These are phyloP conservation scores for Danionella dracula DNA, from an alignment of 2,797 vertebrate genomes.

Conservation along the genomic window DNA sequence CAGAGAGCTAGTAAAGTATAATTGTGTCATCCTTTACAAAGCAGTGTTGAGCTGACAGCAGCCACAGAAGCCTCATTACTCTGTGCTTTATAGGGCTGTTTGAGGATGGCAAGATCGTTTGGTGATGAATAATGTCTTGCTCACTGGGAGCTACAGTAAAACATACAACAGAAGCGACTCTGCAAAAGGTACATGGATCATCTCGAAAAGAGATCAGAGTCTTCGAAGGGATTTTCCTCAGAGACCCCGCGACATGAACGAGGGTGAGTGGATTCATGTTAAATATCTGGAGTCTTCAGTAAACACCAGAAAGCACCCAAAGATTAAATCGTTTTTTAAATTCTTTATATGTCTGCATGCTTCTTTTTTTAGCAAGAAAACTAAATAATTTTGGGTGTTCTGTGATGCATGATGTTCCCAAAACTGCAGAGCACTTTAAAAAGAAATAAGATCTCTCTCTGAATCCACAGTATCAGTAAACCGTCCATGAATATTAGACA, in stretches of 20 bases:
- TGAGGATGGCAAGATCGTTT: constrained; percentile 56
- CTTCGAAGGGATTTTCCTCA: constrained; percentile 66
- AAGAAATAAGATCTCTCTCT: too few species aligned
- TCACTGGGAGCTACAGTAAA: constrained; percentile 67
- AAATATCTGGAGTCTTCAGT: too few species aligned
- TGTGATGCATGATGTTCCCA: too few species aligned
- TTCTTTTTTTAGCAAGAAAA: too few species aligned
- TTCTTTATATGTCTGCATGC: too few species aligned
- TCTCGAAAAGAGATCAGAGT: constrained; percentile 70
- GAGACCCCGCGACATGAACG: constrained; percentile 59
- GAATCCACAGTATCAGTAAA: too few species aligned
- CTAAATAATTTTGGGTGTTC: too few species aligned
- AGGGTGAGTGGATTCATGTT: constrained; percentile 50
- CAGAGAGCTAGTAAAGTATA: constrained; percentile 74
- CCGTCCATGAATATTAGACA: too few species aligned
- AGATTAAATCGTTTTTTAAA: too few species aligned
- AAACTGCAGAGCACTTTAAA: too few species aligned
- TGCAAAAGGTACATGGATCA: constrained; percentile 63
- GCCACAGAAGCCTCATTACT: constrained; percentile 72
- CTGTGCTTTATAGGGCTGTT: constrained; percentile 61
- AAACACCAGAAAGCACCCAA: too few species aligned
- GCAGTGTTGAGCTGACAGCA: constrained; percentile 71
- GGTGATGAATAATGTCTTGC: constrained; percentile 73
- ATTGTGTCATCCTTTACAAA: constrained; percentile 80
- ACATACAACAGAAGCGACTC: constrained; percentile 54